Evolutionary conservation across 1,140 invertebrate genomes (phyloP), one percentile per base, ranked within the genome.

Genomic region (Sipha flava): DNA sequence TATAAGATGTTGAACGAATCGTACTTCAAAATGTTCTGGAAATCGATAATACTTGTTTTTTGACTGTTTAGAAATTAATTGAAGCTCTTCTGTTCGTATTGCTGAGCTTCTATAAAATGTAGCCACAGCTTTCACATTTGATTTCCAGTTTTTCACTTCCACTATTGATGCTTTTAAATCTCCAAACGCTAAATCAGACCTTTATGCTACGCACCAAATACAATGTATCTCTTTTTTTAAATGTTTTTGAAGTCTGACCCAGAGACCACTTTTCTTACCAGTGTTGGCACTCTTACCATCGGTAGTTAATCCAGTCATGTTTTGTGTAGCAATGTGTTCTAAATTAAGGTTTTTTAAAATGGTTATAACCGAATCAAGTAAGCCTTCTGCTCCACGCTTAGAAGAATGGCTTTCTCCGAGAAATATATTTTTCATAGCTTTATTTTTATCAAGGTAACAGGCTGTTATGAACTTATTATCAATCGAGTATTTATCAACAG

Each of bases 71-170:
- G 62, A 59, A 31, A 80, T 31, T 47, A 4, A 9, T 59, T 57
- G 37, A 7, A 79, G 49, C 9, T 79, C 31, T n/a, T 79, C 75
- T 21, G 54, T 54, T 1, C 43, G 40, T 29, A 80, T 18, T 9
- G 79, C 40, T 26, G 79, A 80, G 23, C 34, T 37, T 80, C 79
- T 64, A 45, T 80, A 68, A 21, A 79, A 79, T 40, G 59, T 79
- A 34, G 52, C 79, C 1, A 66, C 59, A 26, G 79, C 31, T 49
- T 80, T 80, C 23, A 66, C 2, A 68, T 80, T 68, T 31, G 29
- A 21, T 64, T 80, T 68, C 79, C 79, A 80, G 43, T 66, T 34
- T 18, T 68, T 59, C 7, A 80, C 40, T 23, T 80, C 79, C 14
- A n/a, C 29, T 3, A 80, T 43, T n/a, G 64, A 26, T 45, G 62